A percentile compares a stretch with the other conserved stretches of the same genome.
Evolutionary conservation across 2,888 invertebrate genomes (phyloP).

Genomic region (Pyrrhia umbra): DNA sequence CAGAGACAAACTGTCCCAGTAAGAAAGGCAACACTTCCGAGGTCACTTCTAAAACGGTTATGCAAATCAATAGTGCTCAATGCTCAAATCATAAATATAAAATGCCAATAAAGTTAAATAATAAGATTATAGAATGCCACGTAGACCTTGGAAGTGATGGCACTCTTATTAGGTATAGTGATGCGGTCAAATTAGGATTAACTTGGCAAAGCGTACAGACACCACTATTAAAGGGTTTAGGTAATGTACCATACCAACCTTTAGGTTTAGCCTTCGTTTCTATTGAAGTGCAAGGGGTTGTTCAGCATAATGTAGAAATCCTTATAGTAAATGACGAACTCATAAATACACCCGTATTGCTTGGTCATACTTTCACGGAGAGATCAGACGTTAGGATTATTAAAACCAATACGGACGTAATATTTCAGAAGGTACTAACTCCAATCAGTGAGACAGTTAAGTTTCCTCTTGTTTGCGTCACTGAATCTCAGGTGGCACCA

Average conservation of each 20-base stretch:
- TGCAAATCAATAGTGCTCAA: background rate
- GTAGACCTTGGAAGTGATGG: background rate
- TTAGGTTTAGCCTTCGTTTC: too few species aligned
- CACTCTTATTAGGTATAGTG: background rate
- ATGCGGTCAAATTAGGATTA: background rate
- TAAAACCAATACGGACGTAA: background rate
- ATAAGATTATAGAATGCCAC: background rate
- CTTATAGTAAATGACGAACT: background rate
- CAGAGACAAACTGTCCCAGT: background rate
- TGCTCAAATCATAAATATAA: background rate
- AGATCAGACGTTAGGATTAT: background rate
- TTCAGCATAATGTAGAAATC: background rate
- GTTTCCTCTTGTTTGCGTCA: background rate
- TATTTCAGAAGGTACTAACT: background rate
- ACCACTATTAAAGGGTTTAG: background rate
- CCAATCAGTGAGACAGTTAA: background rate
- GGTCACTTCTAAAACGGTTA: background rate
- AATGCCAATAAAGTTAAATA: background rate
- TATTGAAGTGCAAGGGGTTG: background rate
- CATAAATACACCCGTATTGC: background rate
- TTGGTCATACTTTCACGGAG: background rate
- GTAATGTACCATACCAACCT: background rate
- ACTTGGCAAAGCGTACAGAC: too few species aligned
- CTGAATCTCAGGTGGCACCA: background rate
- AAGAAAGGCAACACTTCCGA: background rate